Evolutionary conservation across 2,113 vertebrate genomes (phyloP).

Genomic region (Rhagologus leucostigma): DNA sequence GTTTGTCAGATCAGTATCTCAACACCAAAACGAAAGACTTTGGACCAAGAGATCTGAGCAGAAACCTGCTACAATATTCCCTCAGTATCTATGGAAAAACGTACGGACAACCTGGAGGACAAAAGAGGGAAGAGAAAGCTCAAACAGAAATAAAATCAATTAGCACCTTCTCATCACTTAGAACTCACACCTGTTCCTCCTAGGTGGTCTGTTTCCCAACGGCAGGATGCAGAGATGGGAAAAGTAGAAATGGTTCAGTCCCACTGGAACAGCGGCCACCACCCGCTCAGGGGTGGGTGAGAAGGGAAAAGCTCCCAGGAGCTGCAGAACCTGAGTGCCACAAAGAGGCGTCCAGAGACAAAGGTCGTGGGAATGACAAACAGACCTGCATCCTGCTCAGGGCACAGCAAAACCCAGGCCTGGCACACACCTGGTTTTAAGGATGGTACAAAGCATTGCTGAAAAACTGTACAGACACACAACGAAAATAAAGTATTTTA

Average conservation of each 20-base stretch:
- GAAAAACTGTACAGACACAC: neutral
- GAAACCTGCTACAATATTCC: neutral
- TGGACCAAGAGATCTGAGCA: neutral
- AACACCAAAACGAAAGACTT: neutral
- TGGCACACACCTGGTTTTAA: neutral
- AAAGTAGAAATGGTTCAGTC: neutral
- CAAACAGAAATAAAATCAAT: neutral
- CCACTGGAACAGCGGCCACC: accelerated
- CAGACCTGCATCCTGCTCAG: neutral
- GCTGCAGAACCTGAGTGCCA: neutral
- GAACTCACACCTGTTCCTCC: neutral
- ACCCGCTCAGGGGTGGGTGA: neutral
- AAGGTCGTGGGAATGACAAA: neutral
- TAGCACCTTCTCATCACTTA: neutral
- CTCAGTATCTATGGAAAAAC: neutral
- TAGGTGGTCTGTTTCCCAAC: neutral
- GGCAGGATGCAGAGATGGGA: neutral
- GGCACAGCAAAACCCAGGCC: neutral
- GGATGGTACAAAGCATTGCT: neutral
- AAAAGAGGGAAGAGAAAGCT: neutral
- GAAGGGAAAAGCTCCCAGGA: neutral
- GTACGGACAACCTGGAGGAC: neutral
- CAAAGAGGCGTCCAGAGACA: neutral
- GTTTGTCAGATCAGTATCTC: neutral
- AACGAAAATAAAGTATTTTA: neutral